Evolutionary conservation across 1,140 invertebrate genomes (phyloP).

Genomic region (Kradibia gibbosae): DNA sequence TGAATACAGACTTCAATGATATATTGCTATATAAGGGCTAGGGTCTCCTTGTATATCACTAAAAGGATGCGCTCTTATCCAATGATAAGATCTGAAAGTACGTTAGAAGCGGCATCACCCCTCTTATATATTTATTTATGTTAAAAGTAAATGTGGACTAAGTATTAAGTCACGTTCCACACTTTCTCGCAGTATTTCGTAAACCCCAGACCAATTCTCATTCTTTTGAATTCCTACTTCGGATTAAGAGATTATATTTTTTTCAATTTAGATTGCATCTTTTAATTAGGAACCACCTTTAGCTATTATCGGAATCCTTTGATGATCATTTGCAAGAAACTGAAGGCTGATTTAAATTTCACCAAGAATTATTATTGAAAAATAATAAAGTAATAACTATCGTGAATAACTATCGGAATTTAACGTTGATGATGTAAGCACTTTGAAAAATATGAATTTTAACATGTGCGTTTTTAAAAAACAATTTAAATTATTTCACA

Average conservation of each 20-base stretch:
- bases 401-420: no score
- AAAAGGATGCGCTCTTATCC: conserved; percentile 28
- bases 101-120: conserved; percentile 6
- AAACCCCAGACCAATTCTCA: not conserved
- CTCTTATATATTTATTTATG: conserved; percentile 32
- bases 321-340: not conserved
- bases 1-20: not conserved
- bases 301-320: conserved; percentile 2
- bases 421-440: no score
- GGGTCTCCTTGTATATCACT: conserved; percentile 3
- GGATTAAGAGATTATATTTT: conserved; percentile 32
- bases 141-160: conserved; percentile 21
- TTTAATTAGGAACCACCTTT: conserved; percentile 29
- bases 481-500: no score
- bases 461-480: no score
- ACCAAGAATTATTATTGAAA: no score
- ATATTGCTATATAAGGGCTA: not conserved
- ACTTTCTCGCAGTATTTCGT: conserved; percentile 10
- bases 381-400: no score
- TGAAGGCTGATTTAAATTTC: not conserved
- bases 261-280: conserved; percentile 41
- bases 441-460: no score
- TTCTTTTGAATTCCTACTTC: not conserved
- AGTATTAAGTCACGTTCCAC: conserved; percentile 39
- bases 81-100: conserved; percentile 40